These are phyloP conservation scores for Turdus rufiventris DNA, from an alignment of 2,113 vertebrate genomes.

Conservation along the genomic window DNA sequence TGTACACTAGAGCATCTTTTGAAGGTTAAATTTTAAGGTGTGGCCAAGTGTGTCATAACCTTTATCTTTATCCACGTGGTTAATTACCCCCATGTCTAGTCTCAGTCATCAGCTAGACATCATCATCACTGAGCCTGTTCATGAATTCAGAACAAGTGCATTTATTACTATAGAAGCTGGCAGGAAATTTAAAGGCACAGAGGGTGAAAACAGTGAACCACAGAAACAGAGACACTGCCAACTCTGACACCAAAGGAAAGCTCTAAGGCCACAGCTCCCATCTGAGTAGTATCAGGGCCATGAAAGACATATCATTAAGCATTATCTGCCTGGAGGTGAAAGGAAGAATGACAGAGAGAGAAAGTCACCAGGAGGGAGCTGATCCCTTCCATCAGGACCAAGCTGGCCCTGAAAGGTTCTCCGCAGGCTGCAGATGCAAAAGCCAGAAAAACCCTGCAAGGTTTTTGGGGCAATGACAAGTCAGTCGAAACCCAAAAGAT, in stretches of 20 bases:
- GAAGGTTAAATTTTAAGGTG: not conserved
- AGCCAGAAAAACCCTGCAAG: not conserved
- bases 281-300: not conserved
- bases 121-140: not conserved
- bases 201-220: not conserved
- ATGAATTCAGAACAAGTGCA: not conserved
- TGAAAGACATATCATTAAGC: not conserved
- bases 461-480: not conserved
- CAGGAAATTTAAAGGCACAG: not conserved
- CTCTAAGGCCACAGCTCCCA: not conserved
- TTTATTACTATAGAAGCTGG: not conserved
- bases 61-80: not conserved
- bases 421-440: not conserved
- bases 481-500: not conserved
- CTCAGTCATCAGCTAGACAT: accelerated
- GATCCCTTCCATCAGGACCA: not conserved
- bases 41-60: not conserved
- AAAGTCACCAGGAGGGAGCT: not conserved
- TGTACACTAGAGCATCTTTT: not conserved
- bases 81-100: not conserved
- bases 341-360: not conserved
- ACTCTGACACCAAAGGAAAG: not conserved
- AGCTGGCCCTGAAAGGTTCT: not conserved
- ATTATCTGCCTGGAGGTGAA: not conserved
- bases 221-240: not conserved